Conservation (phyloP, 2,888 invertebrate genomes). For the Agrochola circellaris region DNA sequence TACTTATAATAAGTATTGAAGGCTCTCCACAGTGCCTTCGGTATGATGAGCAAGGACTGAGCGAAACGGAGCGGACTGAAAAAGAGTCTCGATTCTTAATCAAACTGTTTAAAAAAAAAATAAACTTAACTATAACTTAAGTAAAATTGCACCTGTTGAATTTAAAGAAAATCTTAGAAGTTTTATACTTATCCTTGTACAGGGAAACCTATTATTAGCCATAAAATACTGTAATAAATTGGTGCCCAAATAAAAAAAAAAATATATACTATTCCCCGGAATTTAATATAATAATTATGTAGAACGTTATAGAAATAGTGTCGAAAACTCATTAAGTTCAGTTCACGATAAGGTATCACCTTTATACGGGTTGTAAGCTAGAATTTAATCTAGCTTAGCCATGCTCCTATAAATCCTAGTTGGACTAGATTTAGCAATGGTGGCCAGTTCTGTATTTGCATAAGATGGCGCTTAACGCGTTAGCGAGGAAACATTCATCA, state of each 20-base stretch:
- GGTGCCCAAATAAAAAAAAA: too few species aligned
- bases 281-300: too few species aligned
- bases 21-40: not conserved
- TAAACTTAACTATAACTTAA: too few species aligned
- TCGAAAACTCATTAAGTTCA: constrained; percentile 54
- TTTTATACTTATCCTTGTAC: too few species aligned
- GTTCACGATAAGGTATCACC: constrained; percentile 49
- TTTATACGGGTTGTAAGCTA: constrained; percentile 51
- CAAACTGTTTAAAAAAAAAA: not conserved
- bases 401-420: constrained; percentile 49
- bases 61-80: not conserved
- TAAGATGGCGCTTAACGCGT: constrained; percentile 57
- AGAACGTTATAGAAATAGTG: constrained; percentile 12
- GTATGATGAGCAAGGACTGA: constrained; percentile 25
- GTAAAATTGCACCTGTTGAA: too few species aligned
- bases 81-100: constrained; percentile 1
- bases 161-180: too few species aligned
- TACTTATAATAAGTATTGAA: constrained; percentile 38
- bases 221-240: too few species aligned
- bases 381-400: constrained; percentile 60
- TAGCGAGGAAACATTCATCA: constrained; percentile 50
- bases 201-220: too few species aligned
- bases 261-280: not conserved
- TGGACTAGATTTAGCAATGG: constrained; percentile 52
- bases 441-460: constrained; percentile 50